A percentile compares a stretch with the other conserved stretches of the same genome.
Evolutionary conservation across 2,888 invertebrate genomes (phyloP).

Genomic region (Cephus pulcher): DNA sequence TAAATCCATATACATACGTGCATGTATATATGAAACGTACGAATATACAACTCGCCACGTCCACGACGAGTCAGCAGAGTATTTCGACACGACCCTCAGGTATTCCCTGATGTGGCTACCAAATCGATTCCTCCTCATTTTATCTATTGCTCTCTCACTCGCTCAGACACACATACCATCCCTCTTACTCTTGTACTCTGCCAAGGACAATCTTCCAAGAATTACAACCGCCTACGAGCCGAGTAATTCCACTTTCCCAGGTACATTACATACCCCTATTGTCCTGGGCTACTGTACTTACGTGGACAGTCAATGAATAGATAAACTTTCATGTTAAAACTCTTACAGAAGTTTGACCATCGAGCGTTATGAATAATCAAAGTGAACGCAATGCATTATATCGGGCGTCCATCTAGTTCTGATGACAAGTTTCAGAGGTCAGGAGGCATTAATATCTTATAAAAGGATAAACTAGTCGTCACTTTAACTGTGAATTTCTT

Average conservation of each 20-base stretch:
- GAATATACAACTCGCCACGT: not conserved
- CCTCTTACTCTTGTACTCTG: not conserved
- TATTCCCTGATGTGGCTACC: constrained; percentile 42
- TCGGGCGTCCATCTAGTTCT: not conserved
- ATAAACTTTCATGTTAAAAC: not conserved
- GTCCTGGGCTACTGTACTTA: not conserved
- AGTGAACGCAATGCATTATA: not conserved
- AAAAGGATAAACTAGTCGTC: not conserved
- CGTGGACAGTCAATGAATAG: not conserved
- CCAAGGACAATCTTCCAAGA: not conserved
- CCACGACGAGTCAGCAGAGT: constrained; percentile 44
- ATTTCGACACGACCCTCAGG: constrained; percentile 47
- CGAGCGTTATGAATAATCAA: not conserved
- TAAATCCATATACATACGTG: constrained; percentile 25
- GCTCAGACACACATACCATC: not conserved
- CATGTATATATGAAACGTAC: not conserved
- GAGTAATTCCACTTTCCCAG: not conserved
- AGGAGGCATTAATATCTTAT: not conserved
- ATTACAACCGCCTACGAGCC: not conserved
- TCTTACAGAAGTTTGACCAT: not conserved
- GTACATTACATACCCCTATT: not conserved
- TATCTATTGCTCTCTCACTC: not conserved
- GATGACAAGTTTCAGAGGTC: not conserved
- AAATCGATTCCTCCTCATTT: not conserved
- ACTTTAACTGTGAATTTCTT: not conserved